These are phyloP conservation scores for Dolichopus griseipennis DNA, from an alignment of 2,888 invertebrate genomes.

Conservation along the genomic window DNA sequence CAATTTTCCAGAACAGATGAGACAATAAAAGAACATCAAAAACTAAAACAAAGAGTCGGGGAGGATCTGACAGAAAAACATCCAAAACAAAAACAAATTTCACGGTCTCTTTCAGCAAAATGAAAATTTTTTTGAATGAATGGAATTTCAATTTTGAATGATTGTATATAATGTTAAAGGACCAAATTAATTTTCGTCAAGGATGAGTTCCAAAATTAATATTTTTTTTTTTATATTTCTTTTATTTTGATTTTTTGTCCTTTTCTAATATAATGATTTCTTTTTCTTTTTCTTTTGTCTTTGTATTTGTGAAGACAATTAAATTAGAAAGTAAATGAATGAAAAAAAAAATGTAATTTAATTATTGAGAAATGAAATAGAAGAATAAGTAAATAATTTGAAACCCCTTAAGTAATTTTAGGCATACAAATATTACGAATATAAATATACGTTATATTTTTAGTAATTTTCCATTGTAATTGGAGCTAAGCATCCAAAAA, in stretches of 20 bases:
- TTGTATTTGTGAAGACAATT: background rate
- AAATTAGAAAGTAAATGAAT: background rate
- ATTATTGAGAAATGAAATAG: background rate
- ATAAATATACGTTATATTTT: no score
- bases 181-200: background rate
- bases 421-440: no score
- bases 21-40: background rate
- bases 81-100: no score
- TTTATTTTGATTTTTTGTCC: background rate
- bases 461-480: no score
- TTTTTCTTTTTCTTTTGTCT: background rate
- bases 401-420: no score
- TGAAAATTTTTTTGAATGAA: background rate
- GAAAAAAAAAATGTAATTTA: background rate
- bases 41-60: no score
- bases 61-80: no score
- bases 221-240: background rate
- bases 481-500: no score
- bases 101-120: no score
- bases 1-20: conserved; percentile 5
- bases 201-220: background rate
- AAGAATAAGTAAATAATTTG: no score
- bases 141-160: background rate
- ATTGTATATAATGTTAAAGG: background rate
- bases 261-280: background rate